Conservation (phyloP, 2,113 vertebrate genomes). For the Anguilla japonica region DNA sequence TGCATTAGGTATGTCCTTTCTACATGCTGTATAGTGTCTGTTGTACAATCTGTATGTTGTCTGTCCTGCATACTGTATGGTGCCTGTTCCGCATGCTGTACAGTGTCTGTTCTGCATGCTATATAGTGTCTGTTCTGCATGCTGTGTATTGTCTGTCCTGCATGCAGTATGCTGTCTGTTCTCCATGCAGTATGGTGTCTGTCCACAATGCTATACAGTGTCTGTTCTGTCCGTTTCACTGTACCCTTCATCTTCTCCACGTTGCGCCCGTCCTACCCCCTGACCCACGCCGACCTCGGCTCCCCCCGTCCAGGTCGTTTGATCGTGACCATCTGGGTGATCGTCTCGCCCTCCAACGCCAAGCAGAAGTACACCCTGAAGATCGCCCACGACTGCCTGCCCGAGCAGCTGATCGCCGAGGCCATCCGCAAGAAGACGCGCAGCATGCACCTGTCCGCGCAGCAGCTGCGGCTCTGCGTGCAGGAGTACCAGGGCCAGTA, state of each 20-base stretch:
- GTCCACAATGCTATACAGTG: not conserved
- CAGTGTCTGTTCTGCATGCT: not conserved
- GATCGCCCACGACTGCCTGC: slow-evolving; percentile 70
- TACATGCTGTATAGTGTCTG: not conserved
- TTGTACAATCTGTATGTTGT: not conserved
- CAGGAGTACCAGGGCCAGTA: slow-evolving; percentile 80
- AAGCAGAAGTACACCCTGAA: slow-evolving; percentile 80
- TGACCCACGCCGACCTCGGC: not conserved
- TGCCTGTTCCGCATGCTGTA: not conserved
- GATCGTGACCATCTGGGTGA: slow-evolving; percentile 79
- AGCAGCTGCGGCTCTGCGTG: slow-evolving; percentile 75
- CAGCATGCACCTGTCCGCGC: slow-evolving; percentile 75
- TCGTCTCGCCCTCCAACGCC: slow-evolving; percentile 75
- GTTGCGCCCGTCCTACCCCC: not conserved
- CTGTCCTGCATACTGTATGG: not conserved
- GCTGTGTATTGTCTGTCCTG: not conserved
- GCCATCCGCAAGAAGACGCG: slow-evolving; percentile 77
- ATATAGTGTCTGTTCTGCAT: not conserved
- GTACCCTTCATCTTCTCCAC: too few relatives aligned
- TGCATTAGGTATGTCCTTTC: too few relatives aligned
- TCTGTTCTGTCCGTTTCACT: not conserved
- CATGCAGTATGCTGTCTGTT: not conserved
- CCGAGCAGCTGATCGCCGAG: slow-evolving; percentile 76
- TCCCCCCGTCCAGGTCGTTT: slow-evolving; percentile 59
- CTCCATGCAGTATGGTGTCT: not conserved